Percentiles rank a stretch among this genome's conserved stretches.
phyloP scores from a whole-genome alignment of 1,140 invertebrate species.

The Drosophila lacertosa region DNA sequence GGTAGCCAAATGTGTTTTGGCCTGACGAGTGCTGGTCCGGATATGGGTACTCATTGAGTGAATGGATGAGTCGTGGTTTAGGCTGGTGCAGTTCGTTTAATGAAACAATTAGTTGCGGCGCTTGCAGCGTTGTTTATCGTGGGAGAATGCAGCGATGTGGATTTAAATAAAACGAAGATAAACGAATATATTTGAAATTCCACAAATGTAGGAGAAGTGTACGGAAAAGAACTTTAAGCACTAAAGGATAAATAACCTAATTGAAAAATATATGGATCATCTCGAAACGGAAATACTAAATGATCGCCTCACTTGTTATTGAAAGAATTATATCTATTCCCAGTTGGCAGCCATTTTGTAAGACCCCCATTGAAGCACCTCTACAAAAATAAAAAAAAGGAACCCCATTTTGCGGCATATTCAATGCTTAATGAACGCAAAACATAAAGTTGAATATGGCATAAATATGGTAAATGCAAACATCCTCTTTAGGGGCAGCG shows the following conservation, averaged over 20 bases:
- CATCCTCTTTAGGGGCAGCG: constrained; percentile 62
- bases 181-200: neutral
- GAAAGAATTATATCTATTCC: too few relatives aligned
- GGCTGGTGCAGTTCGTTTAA: constrained; percentile 49
- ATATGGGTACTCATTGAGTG: constrained; percentile 7
- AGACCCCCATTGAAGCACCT: too few relatives aligned
- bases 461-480: constrained; percentile 53
- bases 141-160: constrained; percentile 43
- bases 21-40: constrained; percentile 29
- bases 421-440: constrained; percentile 60
- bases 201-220: too few relatives aligned
- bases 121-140: constrained; percentile 45
- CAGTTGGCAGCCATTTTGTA: too few relatives aligned
- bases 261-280: too few relatives aligned
- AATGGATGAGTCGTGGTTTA: constrained; percentile 27
- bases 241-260: too few relatives aligned
- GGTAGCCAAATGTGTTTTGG: constrained; percentile 65
- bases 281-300: too few relatives aligned
- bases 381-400: too few relatives aligned
- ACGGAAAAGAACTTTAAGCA: too few relatives aligned
- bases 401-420: constrained; percentile 29
- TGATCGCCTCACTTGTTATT: neutral
- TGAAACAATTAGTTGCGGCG: constrained; percentile 53
- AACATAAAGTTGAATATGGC: constrained; percentile 26
- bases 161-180: neutral